A percentile compares a stretch with the other conserved stretches of the same genome.
Evolutionary conservation across 2,888 invertebrate genomes (phyloP).

Genomic region (Vannuccia rotundouncinata): DNA sequence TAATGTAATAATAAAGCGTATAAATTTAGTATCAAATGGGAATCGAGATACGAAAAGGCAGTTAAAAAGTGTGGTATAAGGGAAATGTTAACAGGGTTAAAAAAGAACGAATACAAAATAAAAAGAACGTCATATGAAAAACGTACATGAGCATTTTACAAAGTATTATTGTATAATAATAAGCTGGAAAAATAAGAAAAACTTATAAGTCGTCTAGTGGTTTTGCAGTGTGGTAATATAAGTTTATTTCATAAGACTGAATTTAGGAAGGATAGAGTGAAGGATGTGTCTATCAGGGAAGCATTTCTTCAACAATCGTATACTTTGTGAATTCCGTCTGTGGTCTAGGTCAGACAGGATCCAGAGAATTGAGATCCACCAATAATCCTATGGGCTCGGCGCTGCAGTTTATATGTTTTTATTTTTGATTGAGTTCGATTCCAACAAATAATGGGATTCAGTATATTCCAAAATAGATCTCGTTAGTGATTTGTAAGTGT

Average conservation of each 20-base stretch:
- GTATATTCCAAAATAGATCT: conserved; percentile 12
- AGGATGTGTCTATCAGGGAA: conserved; percentile 23
- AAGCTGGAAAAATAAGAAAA: conserved; percentile 4
- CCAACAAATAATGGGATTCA: conserved; percentile 5
- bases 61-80: too few species aligned
- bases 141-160: too few species aligned
- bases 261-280: conserved; percentile 13
- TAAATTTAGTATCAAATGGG: too few species aligned
- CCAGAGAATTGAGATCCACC: background rate
- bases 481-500: conserved; percentile 14
- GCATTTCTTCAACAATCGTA: conserved; percentile 9
- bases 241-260: conserved; percentile 8
- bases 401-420: conserved; percentile 5
- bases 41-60: too few species aligned
- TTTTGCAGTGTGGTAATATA: background rate
- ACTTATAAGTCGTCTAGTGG: background rate
- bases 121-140: too few species aligned
- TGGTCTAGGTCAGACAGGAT: conserved; percentile 19
- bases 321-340: background rate
- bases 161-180: conserved; percentile 6
- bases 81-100: too few species aligned
- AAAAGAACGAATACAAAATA: too few species aligned
- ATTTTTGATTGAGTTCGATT: conserved; percentile 20
- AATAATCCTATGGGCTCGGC: conserved; percentile 26
- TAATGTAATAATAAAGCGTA: too few species aligned